Evolutionary conservation across 2,888 invertebrate species (phyloP).

Genomic region (Cephonodes hylas): DNA sequence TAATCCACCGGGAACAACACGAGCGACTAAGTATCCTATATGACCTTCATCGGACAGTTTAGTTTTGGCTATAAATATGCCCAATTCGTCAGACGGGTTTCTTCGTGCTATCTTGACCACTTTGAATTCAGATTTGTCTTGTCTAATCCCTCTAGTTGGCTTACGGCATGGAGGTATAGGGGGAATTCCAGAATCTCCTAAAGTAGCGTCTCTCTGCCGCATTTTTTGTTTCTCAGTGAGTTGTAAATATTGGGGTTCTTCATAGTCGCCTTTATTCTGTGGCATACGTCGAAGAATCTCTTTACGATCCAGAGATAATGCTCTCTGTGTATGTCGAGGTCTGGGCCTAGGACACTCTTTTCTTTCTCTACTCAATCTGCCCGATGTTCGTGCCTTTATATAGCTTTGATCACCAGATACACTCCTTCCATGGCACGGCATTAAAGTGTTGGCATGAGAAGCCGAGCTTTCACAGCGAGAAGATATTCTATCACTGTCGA

Average conservation of each 20-base stretch:
- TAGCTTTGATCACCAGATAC: conserved; percentile 75
- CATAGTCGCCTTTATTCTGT: conserved; percentile 57
- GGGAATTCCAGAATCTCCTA: conserved; percentile 68
- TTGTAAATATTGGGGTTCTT: conserved; percentile 71
- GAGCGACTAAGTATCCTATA: conserved; percentile 85
- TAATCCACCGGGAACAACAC: conserved; percentile 85
- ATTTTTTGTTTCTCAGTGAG: conserved; percentile 76
- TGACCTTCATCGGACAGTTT: conserved; percentile 82
- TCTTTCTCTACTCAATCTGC: conserved; percentile 68
- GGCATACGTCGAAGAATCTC: conserved; percentile 77
- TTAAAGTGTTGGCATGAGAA: conserved; percentile 63
- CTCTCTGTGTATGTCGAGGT: conserved; percentile 72
- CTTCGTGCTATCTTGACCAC: conserved; percentile 81
- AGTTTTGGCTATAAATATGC: conserved; percentile 86
- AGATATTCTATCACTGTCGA: conserved; percentile 79
- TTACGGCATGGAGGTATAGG: conserved; percentile 75
- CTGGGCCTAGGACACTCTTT: conserved; percentile 57
- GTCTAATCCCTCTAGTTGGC: conserved; percentile 50
- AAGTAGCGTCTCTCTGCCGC: conserved; percentile 68
- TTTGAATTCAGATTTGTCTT: conserved; percentile 67
- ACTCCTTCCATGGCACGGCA: conserved; percentile 71
- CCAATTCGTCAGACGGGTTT: conserved; percentile 83
- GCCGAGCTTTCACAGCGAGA: conserved; percentile 78
- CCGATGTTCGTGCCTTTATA: conserved; percentile 58
- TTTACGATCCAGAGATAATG: conserved; percentile 78